Base-by-base conservation (phyloP, 53 echinoderm and acorn worm species). In the Arbacia lixula region DNA sequence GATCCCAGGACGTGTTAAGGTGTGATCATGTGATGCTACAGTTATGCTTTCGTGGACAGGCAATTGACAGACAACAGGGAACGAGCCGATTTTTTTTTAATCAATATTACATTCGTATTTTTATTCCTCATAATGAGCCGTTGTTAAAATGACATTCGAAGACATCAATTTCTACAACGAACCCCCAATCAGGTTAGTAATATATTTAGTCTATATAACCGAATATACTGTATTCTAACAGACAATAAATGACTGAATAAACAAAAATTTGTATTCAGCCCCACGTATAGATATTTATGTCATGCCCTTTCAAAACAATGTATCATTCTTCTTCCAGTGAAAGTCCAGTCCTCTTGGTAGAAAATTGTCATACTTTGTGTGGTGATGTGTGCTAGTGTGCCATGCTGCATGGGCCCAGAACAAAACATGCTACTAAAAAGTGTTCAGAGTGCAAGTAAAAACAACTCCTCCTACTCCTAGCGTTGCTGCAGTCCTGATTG, bases 141-240 rank as follows among this genome's bases (percentile, higher is more conserved):
- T 36, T 77, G 16, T 1, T 57, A 88, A 50, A 52, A 88, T 88
- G 88, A 88, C 82, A 82, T 68, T 88, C 57, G 83, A 71, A 10
- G 63, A 71, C 72, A 55, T 88, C 17, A 83, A 88, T 60, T 88
- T 88, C 66, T 88, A 88, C 58, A 83, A 88, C 76, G 88, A 88
- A 41, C 88, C 88, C 4, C 88, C 88, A 35, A 88, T 88, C 82
- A 88, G 88, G 88, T 88, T 38, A 66, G 28, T 69, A 14, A 5
- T 25, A 69, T 43, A 43, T 6, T 1, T 19, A 0, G 25, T n/a
- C 29, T 27, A 40, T 22, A 12, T 37, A 2, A 0, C 1, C 9
- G 17, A 2, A 11, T 69, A 3, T 3, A 2, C 4, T 43, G 17
- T 4, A 27, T 6, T 26, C 16, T 2, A 16, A 4, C 8, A 31